Evolutionary conservation across 1,140 invertebrate genomes (phyloP).

Genomic region (Varroa destructor): DNA sequence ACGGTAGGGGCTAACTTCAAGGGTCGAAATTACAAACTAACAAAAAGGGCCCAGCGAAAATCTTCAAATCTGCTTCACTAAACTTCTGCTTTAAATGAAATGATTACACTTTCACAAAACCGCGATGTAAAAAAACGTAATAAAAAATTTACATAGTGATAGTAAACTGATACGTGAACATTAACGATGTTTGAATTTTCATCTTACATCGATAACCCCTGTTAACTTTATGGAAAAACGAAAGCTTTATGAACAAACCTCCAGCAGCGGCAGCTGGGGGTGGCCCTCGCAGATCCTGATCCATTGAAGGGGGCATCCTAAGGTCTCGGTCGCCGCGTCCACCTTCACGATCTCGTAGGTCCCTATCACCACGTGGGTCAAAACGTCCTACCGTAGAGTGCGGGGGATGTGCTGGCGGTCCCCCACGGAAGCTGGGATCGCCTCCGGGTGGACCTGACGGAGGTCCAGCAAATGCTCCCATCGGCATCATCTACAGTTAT

Average conservation of each 20-base stretch:
- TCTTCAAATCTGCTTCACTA: too few relatives aligned
- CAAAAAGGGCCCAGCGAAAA: too few relatives aligned
- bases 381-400: slow-evolving; percentile 46
- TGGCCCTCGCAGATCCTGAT: slow-evolving; percentile 16
- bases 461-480: slow-evolving; percentile 26
- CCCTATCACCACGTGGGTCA: slow-evolving; percentile 33
- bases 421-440: slow-evolving; percentile 45
- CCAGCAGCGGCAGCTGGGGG: not conserved
- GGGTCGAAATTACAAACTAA: too few relatives aligned
- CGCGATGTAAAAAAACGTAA: too few relatives aligned
- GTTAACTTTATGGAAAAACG: not conserved
- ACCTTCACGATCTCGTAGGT: slow-evolving; percentile 33
- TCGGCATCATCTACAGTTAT: slow-evolving; percentile 1
- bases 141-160: too few relatives aligned
- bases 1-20: too few relatives aligned
- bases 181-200: not conserved
- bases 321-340: slow-evolving; percentile 35
- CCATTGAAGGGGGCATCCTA: slow-evolving; percentile 33
- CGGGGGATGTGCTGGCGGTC: slow-evolving; percentile 33
- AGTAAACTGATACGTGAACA: too few relatives aligned
- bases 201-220: not conserved
- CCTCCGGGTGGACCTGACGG: slow-evolving; percentile 33
- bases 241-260: not conserved
- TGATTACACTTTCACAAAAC: too few relatives aligned
- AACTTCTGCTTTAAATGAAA: too few relatives aligned